Conservation (phyloP, 2,888 invertebrate genomes). For the Aquatica leii region DNA sequence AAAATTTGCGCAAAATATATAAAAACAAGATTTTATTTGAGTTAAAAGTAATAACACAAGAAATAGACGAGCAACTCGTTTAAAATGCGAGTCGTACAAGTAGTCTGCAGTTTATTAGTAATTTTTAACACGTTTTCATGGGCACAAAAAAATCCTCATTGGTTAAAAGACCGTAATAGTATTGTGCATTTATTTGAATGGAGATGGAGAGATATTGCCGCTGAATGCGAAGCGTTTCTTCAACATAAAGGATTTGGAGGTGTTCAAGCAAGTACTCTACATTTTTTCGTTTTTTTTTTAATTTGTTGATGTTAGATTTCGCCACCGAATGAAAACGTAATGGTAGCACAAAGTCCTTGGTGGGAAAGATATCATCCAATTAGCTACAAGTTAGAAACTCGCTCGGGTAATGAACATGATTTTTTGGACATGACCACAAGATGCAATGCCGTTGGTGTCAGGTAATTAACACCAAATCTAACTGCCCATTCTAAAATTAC, state of each 20-base stretch:
- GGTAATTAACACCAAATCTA: too few species aligned
- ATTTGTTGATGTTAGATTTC: slow-evolving; percentile 73
- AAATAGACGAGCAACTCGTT: too few species aligned
- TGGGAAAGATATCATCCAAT: slow-evolving; percentile 90
- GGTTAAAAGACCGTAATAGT: slow-evolving; percentile 65
- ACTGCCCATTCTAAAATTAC: too few species aligned
- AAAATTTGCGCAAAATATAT: too few species aligned
- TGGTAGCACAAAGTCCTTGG: slow-evolving; percentile 75
- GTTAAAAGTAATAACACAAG: too few species aligned
- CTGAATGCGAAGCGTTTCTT: slow-evolving; percentile 79
- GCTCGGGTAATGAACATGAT: slow-evolving; percentile 78
- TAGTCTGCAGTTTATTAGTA: background rate
- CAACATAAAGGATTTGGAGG: slow-evolving; percentile 78
- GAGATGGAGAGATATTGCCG: slow-evolving; percentile 83
- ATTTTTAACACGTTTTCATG: background rate
- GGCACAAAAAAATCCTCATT: slow-evolving; percentile 66
- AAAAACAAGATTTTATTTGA: too few species aligned
- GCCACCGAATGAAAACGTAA: slow-evolving; percentile 77
- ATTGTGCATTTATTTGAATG: slow-evolving; percentile 85
- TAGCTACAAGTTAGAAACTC: slow-evolving; percentile 77
- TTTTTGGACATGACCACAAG: slow-evolving; percentile 79
- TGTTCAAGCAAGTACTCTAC: slow-evolving; percentile 70
- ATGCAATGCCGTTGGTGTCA: slow-evolving; percentile 82
- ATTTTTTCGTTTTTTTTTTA: too few species aligned
- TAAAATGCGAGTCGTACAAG: background rate